Evolutionary conservation across 1,140 invertebrate genomes (phyloP).

Genomic region (Drosophila quadrilineata): DNA sequence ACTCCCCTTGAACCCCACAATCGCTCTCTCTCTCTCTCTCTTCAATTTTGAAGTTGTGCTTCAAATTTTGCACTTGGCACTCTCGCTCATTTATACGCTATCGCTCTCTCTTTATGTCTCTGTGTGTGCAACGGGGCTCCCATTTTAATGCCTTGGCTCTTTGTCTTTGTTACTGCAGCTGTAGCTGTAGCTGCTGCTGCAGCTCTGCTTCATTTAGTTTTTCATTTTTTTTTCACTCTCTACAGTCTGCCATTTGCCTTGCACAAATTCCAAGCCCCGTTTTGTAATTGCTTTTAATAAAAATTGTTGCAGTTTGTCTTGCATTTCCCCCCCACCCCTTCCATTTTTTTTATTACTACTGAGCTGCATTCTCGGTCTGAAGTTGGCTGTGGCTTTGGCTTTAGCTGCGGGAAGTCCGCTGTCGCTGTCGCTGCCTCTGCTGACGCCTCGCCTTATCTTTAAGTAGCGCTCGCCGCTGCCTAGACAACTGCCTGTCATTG

Average conservation of each 20-base stretch:
- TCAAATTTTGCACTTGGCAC: constrained; percentile 75
- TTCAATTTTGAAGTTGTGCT: constrained; percentile 59
- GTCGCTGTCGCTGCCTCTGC: background rate
- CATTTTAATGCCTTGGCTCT: constrained; percentile 55
- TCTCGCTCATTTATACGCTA: constrained; percentile 44
- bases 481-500: constrained; percentile 37
- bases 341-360: constrained; percentile 13
- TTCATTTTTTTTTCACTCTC: no score
- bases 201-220: constrained; percentile 43
- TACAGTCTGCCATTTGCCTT: constrained; percentile 39
- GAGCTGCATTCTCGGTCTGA: background rate
- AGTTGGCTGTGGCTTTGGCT: background rate
- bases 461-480: constrained; percentile 13
- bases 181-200: constrained; percentile 27
- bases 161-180: constrained; percentile 68
- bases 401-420: background rate
- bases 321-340: background rate
- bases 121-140: constrained; percentile 30
- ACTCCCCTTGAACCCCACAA: constrained; percentile 11
- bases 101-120: constrained; percentile 22
- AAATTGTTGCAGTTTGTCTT: constrained; percentile 61
- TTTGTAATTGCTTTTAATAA: constrained; percentile 80
- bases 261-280: constrained; percentile 53
- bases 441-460: constrained; percentile 31
- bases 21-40: constrained; percentile 14